Conservation (phyloP, 2,797 vertebrate genomes). For the Cuculus canorus region DNA sequence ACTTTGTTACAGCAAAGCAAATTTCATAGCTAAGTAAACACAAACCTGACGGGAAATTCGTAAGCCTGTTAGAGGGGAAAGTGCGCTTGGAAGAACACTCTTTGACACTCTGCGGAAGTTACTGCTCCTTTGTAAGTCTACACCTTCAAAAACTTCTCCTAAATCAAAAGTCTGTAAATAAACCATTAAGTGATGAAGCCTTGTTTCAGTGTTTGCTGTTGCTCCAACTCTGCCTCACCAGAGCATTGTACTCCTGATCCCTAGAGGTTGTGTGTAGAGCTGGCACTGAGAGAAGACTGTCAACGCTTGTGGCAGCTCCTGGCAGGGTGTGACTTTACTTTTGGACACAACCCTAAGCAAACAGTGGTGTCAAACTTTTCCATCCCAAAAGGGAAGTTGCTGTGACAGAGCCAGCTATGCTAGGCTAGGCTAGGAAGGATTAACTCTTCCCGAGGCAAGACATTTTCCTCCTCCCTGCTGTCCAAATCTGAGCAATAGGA, state of each 20-base stretch:
- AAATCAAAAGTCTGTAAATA: background rate
- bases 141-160: background rate
- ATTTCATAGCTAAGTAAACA: background rate
- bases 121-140: background rate
- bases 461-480: background rate
- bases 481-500: background rate
- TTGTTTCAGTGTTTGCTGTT: background rate
- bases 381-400: background rate
- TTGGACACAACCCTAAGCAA: constrained; percentile 39
- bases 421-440: background rate
- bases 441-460: background rate
- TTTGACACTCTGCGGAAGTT: background rate
- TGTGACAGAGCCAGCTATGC: background rate
- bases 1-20: background rate
- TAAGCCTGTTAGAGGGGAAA: background rate
- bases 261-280: background rate
- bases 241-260: background rate
- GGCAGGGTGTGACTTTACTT: background rate
- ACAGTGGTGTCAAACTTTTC: background rate
- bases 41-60: background rate
- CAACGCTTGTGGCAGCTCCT: background rate
- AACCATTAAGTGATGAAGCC: background rate
- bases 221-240: background rate
- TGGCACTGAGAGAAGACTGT: background rate
- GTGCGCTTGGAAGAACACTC: background rate